Conservation (phyloP, 2,797 vertebrate species). For the Tadarida brasiliensis region DNA sequence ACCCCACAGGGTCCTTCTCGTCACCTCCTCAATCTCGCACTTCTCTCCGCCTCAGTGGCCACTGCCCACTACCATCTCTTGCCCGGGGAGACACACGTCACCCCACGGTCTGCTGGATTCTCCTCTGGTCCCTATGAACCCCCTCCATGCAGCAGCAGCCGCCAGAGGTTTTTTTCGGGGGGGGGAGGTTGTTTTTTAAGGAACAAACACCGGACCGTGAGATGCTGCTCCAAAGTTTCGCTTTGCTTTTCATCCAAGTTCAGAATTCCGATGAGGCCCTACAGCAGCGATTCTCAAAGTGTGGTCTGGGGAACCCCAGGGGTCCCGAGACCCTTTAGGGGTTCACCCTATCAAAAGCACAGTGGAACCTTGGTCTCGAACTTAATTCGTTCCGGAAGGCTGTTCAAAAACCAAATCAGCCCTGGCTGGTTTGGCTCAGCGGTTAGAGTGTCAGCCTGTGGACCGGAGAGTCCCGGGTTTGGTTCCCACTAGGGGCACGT, state of each 20-base stretch:
- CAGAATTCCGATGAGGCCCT: background rate
- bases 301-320: background rate
- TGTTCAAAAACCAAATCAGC: background rate
- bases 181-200: background rate
- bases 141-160: background rate
- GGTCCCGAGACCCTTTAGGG: background rate
- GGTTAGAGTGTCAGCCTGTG: too few relatives aligned
- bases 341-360: background rate
- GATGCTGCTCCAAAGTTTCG: background rate
- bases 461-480: too few relatives aligned
- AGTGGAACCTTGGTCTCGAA: too few relatives aligned
- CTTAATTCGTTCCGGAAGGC: background rate
- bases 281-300: background rate
- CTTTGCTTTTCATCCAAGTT: background rate
- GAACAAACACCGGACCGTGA: background rate
- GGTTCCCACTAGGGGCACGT: too few relatives aligned
- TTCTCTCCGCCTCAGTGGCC: background rate
- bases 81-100: background rate
- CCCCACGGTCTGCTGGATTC: background rate
- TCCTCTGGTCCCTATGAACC: background rate
- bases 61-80: too few relatives aligned
- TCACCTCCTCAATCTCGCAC: background rate
- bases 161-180: background rate
- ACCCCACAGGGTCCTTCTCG: rapidly evolving
- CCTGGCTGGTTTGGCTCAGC: too few relatives aligned